Percentiles rank a stretch among this genome's conserved stretches.
These are phyloP conservation scores for Mesorhabditis spiculigera DNA, from an alignment of 2,888 invertebrate species.

Conservation along the genomic window DNA sequence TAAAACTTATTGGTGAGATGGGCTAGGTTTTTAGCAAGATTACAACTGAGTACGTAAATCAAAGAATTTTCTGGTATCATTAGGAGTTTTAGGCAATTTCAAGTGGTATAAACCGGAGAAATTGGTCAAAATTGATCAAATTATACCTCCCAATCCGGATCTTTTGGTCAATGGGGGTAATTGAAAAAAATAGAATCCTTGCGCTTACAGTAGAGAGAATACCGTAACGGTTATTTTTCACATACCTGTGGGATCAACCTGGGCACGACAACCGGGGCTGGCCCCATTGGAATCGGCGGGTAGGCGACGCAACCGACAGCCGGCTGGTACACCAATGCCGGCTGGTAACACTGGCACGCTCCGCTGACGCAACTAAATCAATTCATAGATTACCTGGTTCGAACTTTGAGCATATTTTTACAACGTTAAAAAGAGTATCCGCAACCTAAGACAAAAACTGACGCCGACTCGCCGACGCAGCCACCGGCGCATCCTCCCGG, in stretches of 20 bases:
- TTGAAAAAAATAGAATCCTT: conserved; percentile 5
- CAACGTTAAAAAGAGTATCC: too few relatives aligned
- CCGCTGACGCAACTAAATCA: conserved; percentile 40
- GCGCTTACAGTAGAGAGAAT: too few relatives aligned
- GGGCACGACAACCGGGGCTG: conserved; percentile 49
- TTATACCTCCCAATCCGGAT: too few relatives aligned
- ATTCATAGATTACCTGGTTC: neutral
- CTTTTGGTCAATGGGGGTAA: neutral
- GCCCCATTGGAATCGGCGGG: conserved; percentile 21
- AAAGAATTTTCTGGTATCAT: too few relatives aligned
- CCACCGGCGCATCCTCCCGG: too few relatives aligned
- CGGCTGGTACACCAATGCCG: conserved; percentile 22
- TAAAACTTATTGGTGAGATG: conserved; percentile 3
- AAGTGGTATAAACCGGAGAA: too few relatives aligned
- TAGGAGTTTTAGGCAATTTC: too few relatives aligned
- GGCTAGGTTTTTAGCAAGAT: neutral
- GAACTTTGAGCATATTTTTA: too few relatives aligned
- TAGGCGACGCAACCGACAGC: neutral
- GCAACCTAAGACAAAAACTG: too few relatives aligned
- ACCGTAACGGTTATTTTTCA: neutral
- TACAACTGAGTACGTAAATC: too few relatives aligned
- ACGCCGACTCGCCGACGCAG: too few relatives aligned
- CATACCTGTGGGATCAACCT: conserved; percentile 51
- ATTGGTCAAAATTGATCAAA: too few relatives aligned
- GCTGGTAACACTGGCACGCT: conserved; percentile 44